Conservation (phyloP, 1,140 invertebrate species). For the Drosophila leontia region DNA sequence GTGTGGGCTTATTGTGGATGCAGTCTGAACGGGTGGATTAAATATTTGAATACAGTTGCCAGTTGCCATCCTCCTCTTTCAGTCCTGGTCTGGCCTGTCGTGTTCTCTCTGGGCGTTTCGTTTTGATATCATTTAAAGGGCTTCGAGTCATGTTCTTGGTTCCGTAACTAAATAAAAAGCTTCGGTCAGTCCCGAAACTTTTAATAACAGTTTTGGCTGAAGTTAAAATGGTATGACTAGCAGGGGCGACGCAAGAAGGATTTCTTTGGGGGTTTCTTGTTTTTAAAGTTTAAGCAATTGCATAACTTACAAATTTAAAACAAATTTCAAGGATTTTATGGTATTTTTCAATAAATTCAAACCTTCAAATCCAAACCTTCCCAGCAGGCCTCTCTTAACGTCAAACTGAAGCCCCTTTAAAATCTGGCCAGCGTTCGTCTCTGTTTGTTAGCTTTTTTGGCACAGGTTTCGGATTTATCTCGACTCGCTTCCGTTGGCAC, state of each 20-base stretch:
- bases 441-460: slow-evolving; percentile 6
- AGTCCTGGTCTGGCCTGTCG: background rate
- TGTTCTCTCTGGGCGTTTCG: slow-evolving; percentile 24
- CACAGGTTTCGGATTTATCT: slow-evolving; percentile 18
- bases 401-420: background rate
- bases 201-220: slow-evolving; percentile 30
- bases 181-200: slow-evolving; percentile 37
- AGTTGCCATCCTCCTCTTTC: slow-evolving; percentile 4
- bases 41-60: slow-evolving; percentile 58
- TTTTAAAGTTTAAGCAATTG: background rate
- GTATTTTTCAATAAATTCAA: background rate
- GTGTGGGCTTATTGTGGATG: slow-evolving; percentile 28
- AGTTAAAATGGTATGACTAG: slow-evolving; percentile 1
- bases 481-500: slow-evolving; percentile 7
- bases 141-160: slow-evolving; percentile 34
- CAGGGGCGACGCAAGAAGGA: background rate
- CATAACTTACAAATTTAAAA: background rate
- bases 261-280: background rate
- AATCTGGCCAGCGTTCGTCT: background rate
- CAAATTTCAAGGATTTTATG: background rate
- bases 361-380: background rate
- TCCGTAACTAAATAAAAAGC: slow-evolving; percentile 36
- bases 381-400: no score
- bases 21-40: slow-evolving; percentile 38
- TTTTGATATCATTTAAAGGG: slow-evolving; percentile 57